These are phyloP conservation scores for Leptobrachium leishanense DNA, from an alignment of 2,113 vertebrate species.

Conservation along the genomic window DNA sequence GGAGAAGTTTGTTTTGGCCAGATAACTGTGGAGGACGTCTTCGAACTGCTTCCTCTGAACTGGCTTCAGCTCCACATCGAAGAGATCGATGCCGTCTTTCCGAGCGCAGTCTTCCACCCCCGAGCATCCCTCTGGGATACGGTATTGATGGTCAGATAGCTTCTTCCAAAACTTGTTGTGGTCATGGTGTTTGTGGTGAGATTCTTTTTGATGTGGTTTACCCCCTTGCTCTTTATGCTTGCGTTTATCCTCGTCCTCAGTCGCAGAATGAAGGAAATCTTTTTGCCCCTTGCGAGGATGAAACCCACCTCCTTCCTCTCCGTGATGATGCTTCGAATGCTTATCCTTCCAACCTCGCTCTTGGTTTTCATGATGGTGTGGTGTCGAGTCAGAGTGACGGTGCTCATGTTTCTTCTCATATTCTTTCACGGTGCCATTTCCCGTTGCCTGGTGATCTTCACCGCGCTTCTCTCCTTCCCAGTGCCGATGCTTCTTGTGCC, in stretches of 20 bases:
- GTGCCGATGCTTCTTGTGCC: slow-evolving; percentile 35
- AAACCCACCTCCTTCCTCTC: not conserved
- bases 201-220: slow-evolving; percentile 49
- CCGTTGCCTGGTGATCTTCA: fast-evolving
- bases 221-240: slow-evolving; percentile 50
- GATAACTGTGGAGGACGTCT: slow-evolving; percentile 69
- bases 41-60: slow-evolving; percentile 73
- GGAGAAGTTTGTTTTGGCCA: slow-evolving; percentile 59
- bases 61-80: slow-evolving; percentile 59
- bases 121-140: slow-evolving; percentile 63
- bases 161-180: slow-evolving; percentile 61
- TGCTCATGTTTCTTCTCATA: not conserved
- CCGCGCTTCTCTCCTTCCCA: fast-evolving
- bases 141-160: slow-evolving; percentile 60
- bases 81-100: slow-evolving; percentile 67
- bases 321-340: slow-evolving; percentile 14
- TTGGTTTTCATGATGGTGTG: slow-evolving; percentile 1
- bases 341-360: slow-evolving; percentile 29
- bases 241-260: slow-evolving; percentile 43
- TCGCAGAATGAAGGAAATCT: slow-evolving; percentile 16
- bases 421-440: no score
- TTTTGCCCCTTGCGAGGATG: slow-evolving; percentile 29
- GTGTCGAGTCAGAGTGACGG: not conserved
- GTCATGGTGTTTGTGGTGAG: slow-evolving; percentile 16
- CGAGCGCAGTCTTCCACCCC: slow-evolving; percentile 72